Conservation (phyloP, 2,797 vertebrate genomes). For the Myioborus miniatus region DNA sequence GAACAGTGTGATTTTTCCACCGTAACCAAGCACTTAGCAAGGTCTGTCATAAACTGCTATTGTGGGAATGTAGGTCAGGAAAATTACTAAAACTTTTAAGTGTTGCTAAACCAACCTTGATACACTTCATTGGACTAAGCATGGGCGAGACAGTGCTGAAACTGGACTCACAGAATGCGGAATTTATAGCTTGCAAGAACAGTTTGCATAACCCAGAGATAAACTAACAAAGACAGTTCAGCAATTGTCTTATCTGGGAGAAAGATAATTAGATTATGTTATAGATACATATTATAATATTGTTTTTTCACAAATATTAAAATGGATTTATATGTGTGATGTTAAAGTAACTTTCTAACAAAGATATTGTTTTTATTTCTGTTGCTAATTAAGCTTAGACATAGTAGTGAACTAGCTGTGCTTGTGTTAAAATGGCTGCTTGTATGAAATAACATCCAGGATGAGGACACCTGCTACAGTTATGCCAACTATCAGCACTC, state of each 20-base stretch:
- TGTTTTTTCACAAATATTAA: neutral
- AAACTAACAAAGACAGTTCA: neutral
- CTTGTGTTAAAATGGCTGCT: neutral
- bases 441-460: neutral
- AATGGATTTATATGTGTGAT: neutral
- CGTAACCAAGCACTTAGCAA: neutral
- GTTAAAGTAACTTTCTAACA: neutral
- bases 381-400: neutral
- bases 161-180: neutral
- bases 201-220: neutral
- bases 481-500: neutral
- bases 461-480: neutral
- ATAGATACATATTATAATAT: neutral
- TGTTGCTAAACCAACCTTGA: neutral
- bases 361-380: neutral
- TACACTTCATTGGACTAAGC: neutral
- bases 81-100: neutral
- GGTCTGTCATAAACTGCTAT: neutral
- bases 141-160: neutral
- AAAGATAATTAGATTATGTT: neutral
- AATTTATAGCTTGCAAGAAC: neutral
- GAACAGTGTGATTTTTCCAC: neutral
- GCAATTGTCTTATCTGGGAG: neutral
- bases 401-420: neutral
- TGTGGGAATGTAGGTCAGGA: neutral